Evolutionary conservation across 2,888 invertebrate genomes (phyloP).

Genomic region (Toxonevra muliebris): DNA sequence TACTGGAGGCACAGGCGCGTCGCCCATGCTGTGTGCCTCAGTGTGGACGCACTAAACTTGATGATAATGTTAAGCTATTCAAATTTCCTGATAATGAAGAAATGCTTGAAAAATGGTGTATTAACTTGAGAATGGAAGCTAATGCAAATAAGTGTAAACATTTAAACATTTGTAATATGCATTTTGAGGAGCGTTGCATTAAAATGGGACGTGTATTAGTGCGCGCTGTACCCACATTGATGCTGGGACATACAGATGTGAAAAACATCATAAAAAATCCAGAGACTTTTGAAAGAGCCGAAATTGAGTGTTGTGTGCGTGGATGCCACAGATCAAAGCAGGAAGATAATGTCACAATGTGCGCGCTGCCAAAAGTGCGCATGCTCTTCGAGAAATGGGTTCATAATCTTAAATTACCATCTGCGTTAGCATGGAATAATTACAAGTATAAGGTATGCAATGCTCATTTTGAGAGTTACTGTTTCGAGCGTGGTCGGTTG

Average conservation of each 20-base stretch:
- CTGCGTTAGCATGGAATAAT: constrained; percentile 24
- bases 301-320: constrained; percentile 43
- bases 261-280: constrained; percentile 46
- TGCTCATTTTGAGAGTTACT: constrained; percentile 45
- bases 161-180: constrained; percentile 48
- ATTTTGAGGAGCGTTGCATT: constrained; percentile 51
- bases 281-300: constrained; percentile 29
- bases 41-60: constrained; percentile 33
- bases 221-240: constrained; percentile 50
- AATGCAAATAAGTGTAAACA: constrained; percentile 24
- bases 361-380: constrained; percentile 42
- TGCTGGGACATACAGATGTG: constrained; percentile 44
- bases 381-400: constrained; percentile 47
- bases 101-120: constrained; percentile 47
- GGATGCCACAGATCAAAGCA: constrained; percentile 40
- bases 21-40: constrained; percentile 34
- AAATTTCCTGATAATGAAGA: constrained; percentile 38
- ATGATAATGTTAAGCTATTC: constrained; percentile 35
- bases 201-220: constrained; percentile 35
- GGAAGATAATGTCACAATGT: constrained; percentile 35
- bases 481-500: constrained; percentile 37
- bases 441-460: constrained; percentile 44
- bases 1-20: not conserved
- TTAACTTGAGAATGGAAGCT: constrained; percentile 40
- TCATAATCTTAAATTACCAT: constrained; percentile 44